Conservation (phyloP, 2,888 invertebrate genomes). For the Dynastes hyllus region DNA sequence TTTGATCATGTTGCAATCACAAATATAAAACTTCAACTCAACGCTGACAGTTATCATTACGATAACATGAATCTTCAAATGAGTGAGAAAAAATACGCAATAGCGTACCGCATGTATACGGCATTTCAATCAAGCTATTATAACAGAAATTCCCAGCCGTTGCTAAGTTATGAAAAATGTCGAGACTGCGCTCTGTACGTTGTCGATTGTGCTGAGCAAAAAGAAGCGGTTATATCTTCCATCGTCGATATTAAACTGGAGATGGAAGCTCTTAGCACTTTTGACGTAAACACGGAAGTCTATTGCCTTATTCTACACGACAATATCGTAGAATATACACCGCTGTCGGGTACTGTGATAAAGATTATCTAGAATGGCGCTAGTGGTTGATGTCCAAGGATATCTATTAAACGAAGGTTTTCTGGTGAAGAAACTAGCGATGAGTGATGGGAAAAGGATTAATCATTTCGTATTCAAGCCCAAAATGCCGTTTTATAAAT, state of each 20-base stretch:
- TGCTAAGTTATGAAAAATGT: background rate
- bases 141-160: background rate
- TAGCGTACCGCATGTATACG: conserved; percentile 34
- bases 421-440: too few relatives aligned
- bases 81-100: conserved; percentile 22
- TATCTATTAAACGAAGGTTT: too few relatives aligned
- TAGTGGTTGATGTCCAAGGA: background rate
- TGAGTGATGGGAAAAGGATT: too few relatives aligned
- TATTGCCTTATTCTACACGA: conserved; percentile 19
- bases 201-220: conserved; percentile 27
- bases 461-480: too few relatives aligned
- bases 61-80: conserved; percentile 43
- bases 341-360: background rate
- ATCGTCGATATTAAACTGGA: conserved; percentile 26
- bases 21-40: conserved; percentile 48
- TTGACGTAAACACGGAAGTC: background rate
- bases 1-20: conserved; percentile 37
- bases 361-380: conserved; percentile 5
- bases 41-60: conserved; percentile 47
- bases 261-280: background rate
- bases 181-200: conserved; percentile 19
- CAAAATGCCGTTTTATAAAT: too few relatives aligned
- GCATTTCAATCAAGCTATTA: conserved; percentile 35
- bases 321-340: background rate
- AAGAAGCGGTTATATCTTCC: conserved; percentile 14